These are phyloP conservation scores for Polydesmus complanatus DNA, from an alignment of 2,888 invertebrate species.

Conservation along the genomic window DNA sequence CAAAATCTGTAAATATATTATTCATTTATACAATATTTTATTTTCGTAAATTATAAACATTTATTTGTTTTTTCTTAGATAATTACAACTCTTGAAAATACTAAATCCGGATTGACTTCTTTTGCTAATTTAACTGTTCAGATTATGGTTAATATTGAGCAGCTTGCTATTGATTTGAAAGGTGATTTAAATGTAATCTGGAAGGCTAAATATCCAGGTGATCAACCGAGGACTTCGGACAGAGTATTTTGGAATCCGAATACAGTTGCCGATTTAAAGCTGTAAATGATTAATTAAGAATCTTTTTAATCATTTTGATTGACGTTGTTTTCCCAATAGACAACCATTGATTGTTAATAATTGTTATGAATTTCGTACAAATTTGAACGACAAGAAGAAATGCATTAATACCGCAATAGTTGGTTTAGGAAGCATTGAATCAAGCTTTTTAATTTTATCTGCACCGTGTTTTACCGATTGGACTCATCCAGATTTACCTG, in stretches of 20 bases:
- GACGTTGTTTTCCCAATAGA: too few species aligned
- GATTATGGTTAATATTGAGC: slow-evolving; percentile 54
- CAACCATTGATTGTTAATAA: neutral
- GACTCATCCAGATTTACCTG: slow-evolving; percentile 49
- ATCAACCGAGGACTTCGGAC: neutral
- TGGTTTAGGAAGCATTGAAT: slow-evolving; percentile 69
- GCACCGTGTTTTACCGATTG: slow-evolving; percentile 51
- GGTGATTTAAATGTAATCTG: slow-evolving; percentile 24
- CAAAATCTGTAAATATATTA: slow-evolving; percentile 21
- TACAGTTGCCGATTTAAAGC: too few species aligned
- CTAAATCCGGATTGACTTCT: slow-evolving; percentile 45
- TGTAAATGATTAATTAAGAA: too few species aligned
- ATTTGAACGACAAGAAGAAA: neutral
- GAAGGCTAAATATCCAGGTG: slow-evolving; percentile 17
- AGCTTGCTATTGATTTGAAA: slow-evolving; percentile 31
- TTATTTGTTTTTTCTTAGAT: slow-evolving; percentile 22
- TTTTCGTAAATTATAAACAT: slow-evolving; percentile 2
- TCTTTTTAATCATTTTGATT: too few species aligned
- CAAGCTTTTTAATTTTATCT: slow-evolving; percentile 54
- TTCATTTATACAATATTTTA: slow-evolving; percentile 2
- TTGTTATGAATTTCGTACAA: neutral
- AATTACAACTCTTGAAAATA: slow-evolving; percentile 39
- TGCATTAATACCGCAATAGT: slow-evolving; percentile 40
- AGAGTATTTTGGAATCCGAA: neutral
- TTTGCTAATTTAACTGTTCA: slow-evolving; percentile 53